These are phyloP conservation scores for Silurus lanzhouensis DNA, from an alignment of 2,797 vertebrate species.

Conservation along the genomic window DNA sequence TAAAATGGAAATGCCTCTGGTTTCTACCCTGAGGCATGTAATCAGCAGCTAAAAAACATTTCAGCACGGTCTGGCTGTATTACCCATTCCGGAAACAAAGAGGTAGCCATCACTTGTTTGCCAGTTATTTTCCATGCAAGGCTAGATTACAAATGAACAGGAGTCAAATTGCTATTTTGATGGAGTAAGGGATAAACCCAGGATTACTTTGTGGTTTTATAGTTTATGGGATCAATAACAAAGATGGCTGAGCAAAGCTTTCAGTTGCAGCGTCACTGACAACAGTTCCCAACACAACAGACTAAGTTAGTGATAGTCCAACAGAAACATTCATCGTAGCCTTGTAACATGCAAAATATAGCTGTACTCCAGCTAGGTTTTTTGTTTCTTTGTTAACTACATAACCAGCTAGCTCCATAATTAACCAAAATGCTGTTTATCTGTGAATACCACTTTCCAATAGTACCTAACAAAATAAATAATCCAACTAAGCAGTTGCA, in stretches of 20 bases:
- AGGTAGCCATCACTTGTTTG: neutral
- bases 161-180: neutral
- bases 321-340: neutral
- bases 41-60: neutral
- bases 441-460: neutral
- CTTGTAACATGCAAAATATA: neutral
- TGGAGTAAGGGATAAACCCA: neutral
- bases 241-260: neutral
- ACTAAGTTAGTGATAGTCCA: neutral
- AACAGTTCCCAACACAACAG: neutral
- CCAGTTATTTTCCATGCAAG: neutral
- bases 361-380: neutral
- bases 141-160: neutral
- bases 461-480: neutral
- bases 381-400: too few relatives aligned
- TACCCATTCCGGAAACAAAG: neutral
- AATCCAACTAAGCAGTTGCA: neutral
- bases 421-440: neutral
- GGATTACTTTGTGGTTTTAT: neutral
- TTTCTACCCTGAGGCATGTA: slow-evolving; percentile 2
- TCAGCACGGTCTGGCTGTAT: neutral
- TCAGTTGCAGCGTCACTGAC: neutral
- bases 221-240: neutral
- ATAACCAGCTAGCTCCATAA: neutral
- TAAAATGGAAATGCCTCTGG: neutral